These are phyloP conservation scores for Umimayanthus chanpuru DNA, from an alignment of 92 coral and sea anemone species.

Conservation along the genomic window DNA sequence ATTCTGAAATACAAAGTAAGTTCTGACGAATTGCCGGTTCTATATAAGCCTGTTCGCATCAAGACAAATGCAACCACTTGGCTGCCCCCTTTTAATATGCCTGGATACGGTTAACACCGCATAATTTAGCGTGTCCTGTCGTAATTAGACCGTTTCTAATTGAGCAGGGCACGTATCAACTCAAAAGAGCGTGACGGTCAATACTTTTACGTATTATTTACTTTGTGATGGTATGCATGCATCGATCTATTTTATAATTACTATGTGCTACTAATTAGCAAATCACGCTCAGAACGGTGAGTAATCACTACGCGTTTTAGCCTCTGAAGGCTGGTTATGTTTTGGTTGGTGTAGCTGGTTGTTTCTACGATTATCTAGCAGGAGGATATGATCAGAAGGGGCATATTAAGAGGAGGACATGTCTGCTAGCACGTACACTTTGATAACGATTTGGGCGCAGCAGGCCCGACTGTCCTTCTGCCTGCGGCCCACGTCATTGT, in stretches of 20 bases:
- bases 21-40: not conserved
- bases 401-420: too few relatives aligned
- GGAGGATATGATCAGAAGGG: too few relatives aligned
- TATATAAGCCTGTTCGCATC: not conserved
- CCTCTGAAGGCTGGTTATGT: too few relatives aligned
- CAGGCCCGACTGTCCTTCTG: too few relatives aligned
- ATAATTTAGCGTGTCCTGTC: not conserved
- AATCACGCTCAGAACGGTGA: not conserved
- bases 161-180: not conserved
- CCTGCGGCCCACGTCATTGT: not conserved
- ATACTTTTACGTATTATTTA: too few relatives aligned
- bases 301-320: not conserved
- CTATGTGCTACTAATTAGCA: not conserved
- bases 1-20: not conserved
- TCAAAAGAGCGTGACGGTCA: not conserved
- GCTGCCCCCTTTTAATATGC: not conserved
- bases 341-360: too few relatives aligned
- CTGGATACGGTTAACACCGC: not conserved
- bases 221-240: not conserved
- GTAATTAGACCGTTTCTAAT: not conserved
- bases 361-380: too few relatives aligned
- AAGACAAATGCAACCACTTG: too few relatives aligned
- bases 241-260: not conserved
- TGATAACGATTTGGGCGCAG: not conserved
- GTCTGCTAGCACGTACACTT: too few relatives aligned